Percentiles rank a stretch among this genome's conserved stretches.
Conservation (phyloP, 2,113 vertebrate genomes). For the Nibea coibor region DNA sequence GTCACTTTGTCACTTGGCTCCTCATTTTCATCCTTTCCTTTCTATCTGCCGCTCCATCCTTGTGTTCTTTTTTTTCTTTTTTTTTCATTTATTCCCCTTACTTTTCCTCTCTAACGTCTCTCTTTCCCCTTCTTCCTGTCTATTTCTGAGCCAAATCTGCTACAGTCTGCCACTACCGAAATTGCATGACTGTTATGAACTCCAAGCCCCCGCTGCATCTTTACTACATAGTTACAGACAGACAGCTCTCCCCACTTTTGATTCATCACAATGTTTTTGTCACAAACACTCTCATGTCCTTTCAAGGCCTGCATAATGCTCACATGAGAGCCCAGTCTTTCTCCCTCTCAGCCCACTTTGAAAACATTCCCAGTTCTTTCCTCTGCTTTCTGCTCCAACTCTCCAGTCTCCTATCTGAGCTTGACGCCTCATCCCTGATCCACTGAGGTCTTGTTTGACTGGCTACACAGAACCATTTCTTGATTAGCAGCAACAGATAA, state of each 20-base stretch:
- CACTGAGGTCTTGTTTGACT: constrained; percentile 9
- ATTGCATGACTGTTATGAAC: not conserved
- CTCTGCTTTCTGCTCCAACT: not conserved
- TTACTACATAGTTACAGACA: constrained; percentile 6
- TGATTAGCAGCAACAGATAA: not conserved
- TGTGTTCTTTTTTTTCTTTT: constrained; percentile 13
- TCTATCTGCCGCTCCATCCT: constrained; percentile 12
- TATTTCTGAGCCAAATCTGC: constrained; percentile 9
- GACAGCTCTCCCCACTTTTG: constrained; percentile 8
- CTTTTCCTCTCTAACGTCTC: not conserved
- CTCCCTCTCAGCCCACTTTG: constrained; percentile 26
- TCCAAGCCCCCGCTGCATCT: not conserved
- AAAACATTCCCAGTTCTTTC: constrained; percentile 16
- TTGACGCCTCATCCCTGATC: not conserved
- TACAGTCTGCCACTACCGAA: constrained; percentile 12
- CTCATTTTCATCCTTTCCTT: constrained; percentile 12
- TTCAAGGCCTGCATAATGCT: constrained; percentile 11
- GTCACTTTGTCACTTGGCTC: constrained; percentile 34
- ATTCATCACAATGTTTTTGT: constrained; percentile 21
- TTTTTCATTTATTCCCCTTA: not conserved
- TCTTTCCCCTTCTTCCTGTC: not conserved
- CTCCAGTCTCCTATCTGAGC: not conserved
- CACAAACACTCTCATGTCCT: constrained; percentile 28
- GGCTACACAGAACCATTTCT: constrained; percentile 3
- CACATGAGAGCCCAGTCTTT: constrained; percentile 22